Evolutionary conservation across 1,140 invertebrate genomes (phyloP).

Genomic region (Thereuonema tuberculata): DNA sequence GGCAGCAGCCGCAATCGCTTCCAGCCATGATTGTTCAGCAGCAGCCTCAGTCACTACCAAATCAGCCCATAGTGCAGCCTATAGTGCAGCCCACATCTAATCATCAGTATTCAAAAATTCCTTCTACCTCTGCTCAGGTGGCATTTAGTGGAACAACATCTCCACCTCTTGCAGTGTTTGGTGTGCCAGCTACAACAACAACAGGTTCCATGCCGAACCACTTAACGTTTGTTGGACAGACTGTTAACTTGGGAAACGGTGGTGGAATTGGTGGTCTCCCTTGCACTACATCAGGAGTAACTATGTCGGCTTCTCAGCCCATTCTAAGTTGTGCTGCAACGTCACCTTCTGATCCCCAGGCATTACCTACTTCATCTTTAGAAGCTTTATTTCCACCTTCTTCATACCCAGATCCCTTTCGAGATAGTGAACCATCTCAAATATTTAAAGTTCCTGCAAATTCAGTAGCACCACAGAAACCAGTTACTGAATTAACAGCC

Average conservation of each 20-base stretch:
- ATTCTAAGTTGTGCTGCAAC: conserved; percentile 16
- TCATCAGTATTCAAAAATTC: too few relatives aligned
- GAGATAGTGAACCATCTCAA: neutral
- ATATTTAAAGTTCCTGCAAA: conserved; percentile 27
- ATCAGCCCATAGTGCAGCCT: too few relatives aligned
- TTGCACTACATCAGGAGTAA: neutral
- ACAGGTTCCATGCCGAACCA: conserved; percentile 9
- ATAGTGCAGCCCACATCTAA: too few relatives aligned
- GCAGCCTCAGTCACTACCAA: too few relatives aligned
- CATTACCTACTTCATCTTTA: conserved; percentile 10
- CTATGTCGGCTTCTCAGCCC: conserved; percentile 9
- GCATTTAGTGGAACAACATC: neutral
- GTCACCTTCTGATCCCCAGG: neutral
- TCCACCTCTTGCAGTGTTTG: neutral
- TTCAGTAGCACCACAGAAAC: too few relatives aligned
- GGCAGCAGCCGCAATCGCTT: too few relatives aligned
- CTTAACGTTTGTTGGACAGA: neutral
- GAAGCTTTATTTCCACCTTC: conserved; percentile 14
- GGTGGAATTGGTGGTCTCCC: too few relatives aligned
- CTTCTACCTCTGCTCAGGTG: too few relatives aligned
- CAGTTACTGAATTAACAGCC: neutral
- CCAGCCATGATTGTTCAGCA: too few relatives aligned
- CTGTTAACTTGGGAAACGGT: neutral
- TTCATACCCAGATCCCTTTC: conserved; percentile 43
- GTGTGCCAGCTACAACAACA: neutral